A percentile compares a stretch with the other conserved stretches of the same genome.
Evolutionary conservation across 2,113 vertebrate species (phyloP).

Genomic region (Myotis davidii): DNA sequence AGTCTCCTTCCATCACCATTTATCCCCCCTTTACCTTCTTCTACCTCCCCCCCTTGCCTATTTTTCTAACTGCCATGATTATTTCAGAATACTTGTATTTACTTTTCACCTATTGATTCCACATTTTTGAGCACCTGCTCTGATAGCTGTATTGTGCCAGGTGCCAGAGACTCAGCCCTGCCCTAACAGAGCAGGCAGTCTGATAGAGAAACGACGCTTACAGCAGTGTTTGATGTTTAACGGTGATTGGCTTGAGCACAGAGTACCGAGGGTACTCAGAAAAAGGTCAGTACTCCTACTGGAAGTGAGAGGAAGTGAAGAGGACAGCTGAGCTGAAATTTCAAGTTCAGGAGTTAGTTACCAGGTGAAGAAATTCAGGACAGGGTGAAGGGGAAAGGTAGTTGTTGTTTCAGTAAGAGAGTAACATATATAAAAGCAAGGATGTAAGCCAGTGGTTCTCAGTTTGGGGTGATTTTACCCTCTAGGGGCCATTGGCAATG

Average conservation of each 20-base stretch:
- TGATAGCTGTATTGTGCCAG: not conserved
- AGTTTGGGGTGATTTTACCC: not conserved
- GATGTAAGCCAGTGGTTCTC: not conserved
- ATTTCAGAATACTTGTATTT: not conserved
- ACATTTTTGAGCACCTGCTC: not conserved
- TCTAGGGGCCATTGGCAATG: not conserved
- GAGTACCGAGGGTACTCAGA: not conserved
- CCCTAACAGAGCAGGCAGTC: not conserved
- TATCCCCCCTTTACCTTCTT: not conserved
- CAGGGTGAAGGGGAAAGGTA: not conserved
- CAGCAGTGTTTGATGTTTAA: not conserved
- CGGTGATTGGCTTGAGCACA: not conserved
- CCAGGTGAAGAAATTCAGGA: not conserved
- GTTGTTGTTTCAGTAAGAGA: not conserved
- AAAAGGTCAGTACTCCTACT: not conserved
- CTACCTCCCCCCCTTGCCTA: not conserved
- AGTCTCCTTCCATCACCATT: not conserved
- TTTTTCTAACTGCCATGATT: conserved; percentile 8
- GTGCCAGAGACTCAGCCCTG: not conserved
- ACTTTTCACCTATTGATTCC: not conserved
- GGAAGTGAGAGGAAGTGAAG: not conserved
- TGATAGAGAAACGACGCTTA: not conserved
- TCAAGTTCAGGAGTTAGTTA: not conserved
- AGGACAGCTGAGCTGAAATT: not conserved
- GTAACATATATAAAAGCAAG: not conserved